Evolutionary conservation across 2,113 vertebrate species (phyloP), one percentile per base, ranked within the genome.

Genomic region (Oreochromis niloticus): DNA sequence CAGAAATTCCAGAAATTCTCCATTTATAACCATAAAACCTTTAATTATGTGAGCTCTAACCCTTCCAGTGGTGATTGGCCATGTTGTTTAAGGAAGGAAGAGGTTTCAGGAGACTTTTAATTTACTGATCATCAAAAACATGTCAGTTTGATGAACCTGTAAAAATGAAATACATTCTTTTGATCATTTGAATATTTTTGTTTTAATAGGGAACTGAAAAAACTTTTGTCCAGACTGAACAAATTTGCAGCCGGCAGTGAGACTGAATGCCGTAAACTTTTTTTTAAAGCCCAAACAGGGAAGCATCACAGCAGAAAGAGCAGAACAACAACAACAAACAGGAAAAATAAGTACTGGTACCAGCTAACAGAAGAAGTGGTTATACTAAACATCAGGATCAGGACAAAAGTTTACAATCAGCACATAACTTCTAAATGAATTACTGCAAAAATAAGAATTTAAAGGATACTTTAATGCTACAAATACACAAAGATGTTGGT

Each of bases 11-110:
- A 61, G 9, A 75, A 87, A 90, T 92, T 84, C 59, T 82, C 59
- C 81, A 89, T 93, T 93, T 92, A 84, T 89, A 61, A 91, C 90
- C 90, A 91, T 89, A 93, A 93, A 91, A 85, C 71, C 9, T 92
- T 88, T 63, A 89, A 85, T 91, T 85, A 83, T 84, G 59, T 88
- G 81, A 90, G 87, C 91, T 81, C 36, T 73, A 59, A 87, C 83
- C 66, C 80, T 85, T 73, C 73, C 78, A 82, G 81, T 78, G 80
- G 83, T 87, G 82, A 79, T 34, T 80, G 32, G 82, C 55, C 71
- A 80, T 5, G 5, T 52, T 56, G 48, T 83, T 52, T 36, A 22
- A 78, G 36, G 50, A 34, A 46, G 57, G 13, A 41, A 22, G 46
- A 48, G 24, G 36, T 63, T 82, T 48, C 22, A 34, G 24, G 46